Conservation (phyloP, 1,140 invertebrate species). For the Bemisia tabaci region DNA sequence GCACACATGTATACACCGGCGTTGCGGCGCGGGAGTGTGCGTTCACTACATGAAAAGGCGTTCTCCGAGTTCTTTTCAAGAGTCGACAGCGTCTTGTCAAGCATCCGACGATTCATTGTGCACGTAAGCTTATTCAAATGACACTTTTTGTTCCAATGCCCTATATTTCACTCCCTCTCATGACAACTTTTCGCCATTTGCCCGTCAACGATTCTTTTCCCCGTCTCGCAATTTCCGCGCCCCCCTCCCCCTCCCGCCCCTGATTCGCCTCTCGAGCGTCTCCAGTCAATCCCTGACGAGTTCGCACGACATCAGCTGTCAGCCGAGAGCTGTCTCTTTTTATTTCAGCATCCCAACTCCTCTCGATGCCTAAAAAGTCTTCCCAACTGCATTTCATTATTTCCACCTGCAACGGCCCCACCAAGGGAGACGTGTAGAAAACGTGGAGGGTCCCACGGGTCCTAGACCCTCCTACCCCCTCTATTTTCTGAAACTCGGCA, state of each 20-base stretch:
- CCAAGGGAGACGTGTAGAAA: too few relatives aligned
- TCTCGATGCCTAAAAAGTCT: too few relatives aligned
- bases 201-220: background rate
- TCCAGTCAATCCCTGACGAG: too few relatives aligned
- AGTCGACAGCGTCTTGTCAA: background rate
- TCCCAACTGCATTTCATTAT: too few relatives aligned
- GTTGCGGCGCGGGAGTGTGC: background rate
- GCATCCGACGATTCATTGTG: background rate
- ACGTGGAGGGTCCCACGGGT: too few relatives aligned
- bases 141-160: background rate
- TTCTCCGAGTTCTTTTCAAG: background rate
- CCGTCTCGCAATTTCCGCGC: background rate
- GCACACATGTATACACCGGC: background rate
- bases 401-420: too few relatives aligned
- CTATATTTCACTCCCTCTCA: background rate
- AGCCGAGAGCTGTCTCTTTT: too few relatives aligned
- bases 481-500: too few relatives aligned
- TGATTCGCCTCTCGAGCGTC: background rate
- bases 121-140: background rate
- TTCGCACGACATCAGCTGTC: too few relatives aligned
- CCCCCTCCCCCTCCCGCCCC: background rate
- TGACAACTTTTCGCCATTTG: background rate
- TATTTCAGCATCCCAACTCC: too few relatives aligned
- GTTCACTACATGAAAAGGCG: background rate
- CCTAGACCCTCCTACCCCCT: too few relatives aligned